These are phyloP conservation scores for Phrynosoma platyrhinos DNA, from an alignment of 2,113 vertebrate genomes.

Conservation along the genomic window DNA sequence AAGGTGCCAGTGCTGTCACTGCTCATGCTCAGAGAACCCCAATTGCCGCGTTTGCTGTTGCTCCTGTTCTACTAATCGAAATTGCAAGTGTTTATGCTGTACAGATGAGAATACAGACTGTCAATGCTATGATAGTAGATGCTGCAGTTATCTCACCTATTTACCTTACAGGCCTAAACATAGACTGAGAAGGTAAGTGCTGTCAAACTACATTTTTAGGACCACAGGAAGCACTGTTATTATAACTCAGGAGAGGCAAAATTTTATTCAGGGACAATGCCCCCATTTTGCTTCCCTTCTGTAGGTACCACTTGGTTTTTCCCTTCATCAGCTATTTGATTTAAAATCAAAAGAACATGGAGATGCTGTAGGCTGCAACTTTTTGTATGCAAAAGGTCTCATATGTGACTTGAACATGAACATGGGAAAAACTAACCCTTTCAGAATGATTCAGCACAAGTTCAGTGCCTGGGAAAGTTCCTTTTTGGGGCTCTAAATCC, in stretches of 20 bases:
- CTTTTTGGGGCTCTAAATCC: too few relatives aligned
- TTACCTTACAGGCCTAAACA: background rate
- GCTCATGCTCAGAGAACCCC: slow-evolving; percentile 64
- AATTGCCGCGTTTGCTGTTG: slow-evolving; percentile 75
- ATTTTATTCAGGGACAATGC: background rate
- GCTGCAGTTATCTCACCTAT: slow-evolving; percentile 33
- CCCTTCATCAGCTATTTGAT: background rate
- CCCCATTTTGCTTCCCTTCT: background rate
- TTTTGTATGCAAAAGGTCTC: background rate
- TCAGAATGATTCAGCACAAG: background rate
- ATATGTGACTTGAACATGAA: background rate
- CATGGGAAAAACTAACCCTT: background rate
- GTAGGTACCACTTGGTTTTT: background rate
- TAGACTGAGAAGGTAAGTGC: slow-evolving; percentile 31
- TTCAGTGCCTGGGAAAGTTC: too few relatives aligned
- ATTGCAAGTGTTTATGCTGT: slow-evolving; percentile 70
- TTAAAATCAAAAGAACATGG: background rate
- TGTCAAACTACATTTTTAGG: background rate
- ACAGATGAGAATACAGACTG: slow-evolving; percentile 45
- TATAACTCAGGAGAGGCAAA: background rate
- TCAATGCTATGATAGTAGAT: slow-evolving; percentile 65
- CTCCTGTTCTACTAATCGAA: slow-evolving; percentile 69
- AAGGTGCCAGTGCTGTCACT: slow-evolving; percentile 69
- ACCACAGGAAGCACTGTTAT: background rate
- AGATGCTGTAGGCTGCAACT: background rate